Evolutionary conservation across 1,140 invertebrate species (phyloP).

Genomic region (Apis laboriosa): DNA sequence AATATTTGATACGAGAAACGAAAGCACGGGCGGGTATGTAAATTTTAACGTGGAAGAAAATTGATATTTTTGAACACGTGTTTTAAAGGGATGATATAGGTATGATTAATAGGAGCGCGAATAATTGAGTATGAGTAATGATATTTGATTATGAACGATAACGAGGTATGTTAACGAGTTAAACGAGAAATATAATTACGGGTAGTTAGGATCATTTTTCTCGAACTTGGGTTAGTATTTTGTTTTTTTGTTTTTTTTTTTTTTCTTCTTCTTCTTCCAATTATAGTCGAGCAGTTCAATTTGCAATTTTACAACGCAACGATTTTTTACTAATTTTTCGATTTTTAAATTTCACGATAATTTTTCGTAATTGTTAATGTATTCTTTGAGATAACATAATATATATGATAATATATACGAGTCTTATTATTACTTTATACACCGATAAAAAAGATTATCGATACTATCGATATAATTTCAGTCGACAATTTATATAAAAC

Average conservation of each 20-base stretch:
- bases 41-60: no score
- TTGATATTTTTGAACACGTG: not conserved
- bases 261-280: not conserved
- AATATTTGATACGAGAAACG: no score
- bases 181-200: constrained; percentile 2
- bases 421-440: no score
- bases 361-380: not conserved
- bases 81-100: not conserved
- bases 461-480: no score
- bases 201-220: no score
- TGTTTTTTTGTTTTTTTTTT: not conserved
- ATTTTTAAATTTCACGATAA: not conserved
- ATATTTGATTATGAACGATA: not conserved
- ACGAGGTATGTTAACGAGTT: not conserved
- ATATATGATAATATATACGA: no score
- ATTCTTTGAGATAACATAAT: not conserved
- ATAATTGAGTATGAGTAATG: not conserved
- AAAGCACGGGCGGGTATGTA: no score
- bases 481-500: no score
- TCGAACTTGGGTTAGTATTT: not conserved
- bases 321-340: not conserved
- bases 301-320: not conserved
- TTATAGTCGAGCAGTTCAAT: not conserved
- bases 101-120: not conserved
- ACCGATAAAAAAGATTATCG: no score